A percentile compares a stretch with the other conserved stretches of the same genome.
These are phyloP conservation scores for Gadus chalcogrammus DNA, from an alignment of 2,113 vertebrate genomes.

Conservation along the genomic window DNA sequence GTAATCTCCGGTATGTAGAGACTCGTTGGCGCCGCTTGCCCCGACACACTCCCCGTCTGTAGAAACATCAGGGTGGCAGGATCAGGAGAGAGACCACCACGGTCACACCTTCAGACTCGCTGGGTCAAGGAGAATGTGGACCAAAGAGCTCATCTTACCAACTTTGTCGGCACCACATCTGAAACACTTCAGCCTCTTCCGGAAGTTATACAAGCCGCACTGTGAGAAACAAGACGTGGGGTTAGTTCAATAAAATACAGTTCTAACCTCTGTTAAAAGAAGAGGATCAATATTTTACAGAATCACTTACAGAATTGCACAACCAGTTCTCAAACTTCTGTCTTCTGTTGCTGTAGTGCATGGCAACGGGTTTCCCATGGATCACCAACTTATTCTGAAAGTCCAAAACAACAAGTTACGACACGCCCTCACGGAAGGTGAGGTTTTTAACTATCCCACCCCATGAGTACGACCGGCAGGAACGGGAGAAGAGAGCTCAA, in stretches of 20 bases:
- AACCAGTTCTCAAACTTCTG: slow-evolving; percentile 96
- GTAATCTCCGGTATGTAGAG: slow-evolving; percentile 82
- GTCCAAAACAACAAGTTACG: slow-evolving; percentile 70
- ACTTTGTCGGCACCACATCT: slow-evolving; percentile 89
- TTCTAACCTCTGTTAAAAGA: background rate
- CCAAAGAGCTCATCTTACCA: slow-evolving; percentile 62
- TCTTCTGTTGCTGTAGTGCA: slow-evolving; percentile 92
- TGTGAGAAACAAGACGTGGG: slow-evolving; percentile 55
- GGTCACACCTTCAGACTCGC: background rate
- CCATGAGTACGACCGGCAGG: slow-evolving; percentile 80
- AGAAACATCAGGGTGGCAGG: background rate
- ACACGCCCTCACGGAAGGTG: slow-evolving; percentile 64
- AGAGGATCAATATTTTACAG: background rate
- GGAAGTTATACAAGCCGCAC: slow-evolving; percentile 96
- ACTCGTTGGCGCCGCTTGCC: slow-evolving; percentile 73
- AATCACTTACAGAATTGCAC: slow-evolving; percentile 82
- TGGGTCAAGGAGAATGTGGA: no score
- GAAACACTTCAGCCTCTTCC: slow-evolving; percentile 93
- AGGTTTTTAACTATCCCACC: slow-evolving; percentile 61
- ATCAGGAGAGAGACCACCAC: no score
- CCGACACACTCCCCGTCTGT: slow-evolving; percentile 80
- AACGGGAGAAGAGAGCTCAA: slow-evolving; percentile 65
- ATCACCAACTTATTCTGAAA: slow-evolving; percentile 92
- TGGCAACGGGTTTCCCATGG: slow-evolving; percentile 86
- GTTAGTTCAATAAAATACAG: slow-evolving; percentile 10